A percentile compares a stretch with the other conserved stretches of the same genome.
phyloP scores from a whole-genome alignment of 2,888 invertebrate species.

The Choristoneura rosaceana region DNA sequence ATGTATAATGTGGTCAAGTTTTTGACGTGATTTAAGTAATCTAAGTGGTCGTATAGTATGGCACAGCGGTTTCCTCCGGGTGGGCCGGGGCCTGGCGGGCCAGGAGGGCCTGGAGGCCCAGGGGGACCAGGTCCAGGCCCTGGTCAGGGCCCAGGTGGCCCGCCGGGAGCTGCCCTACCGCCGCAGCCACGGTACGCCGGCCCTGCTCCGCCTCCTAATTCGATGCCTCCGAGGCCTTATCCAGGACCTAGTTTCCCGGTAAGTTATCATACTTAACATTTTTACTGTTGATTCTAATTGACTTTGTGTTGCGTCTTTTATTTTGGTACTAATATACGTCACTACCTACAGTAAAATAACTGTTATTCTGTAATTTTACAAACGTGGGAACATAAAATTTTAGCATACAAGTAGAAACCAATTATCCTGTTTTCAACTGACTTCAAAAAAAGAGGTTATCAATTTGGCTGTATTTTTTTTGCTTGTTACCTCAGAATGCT shows the following conservation, averaged over 20 bases:
- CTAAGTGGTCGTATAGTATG: conserved; percentile 53
- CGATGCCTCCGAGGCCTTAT: conserved; percentile 89
- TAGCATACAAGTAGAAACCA: no score
- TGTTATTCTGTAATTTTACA: no score
- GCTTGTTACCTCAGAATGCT: no score
- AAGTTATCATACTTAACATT: conserved; percentile 57
- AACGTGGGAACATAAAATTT: no score
- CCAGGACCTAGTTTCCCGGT: conserved; percentile 92
- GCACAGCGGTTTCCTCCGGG: conserved; percentile 73
- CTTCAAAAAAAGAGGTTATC: no score
- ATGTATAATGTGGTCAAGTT: conserved; percentile 32
- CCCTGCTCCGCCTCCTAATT: conserved; percentile 86
- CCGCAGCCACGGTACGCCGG: conserved; percentile 73
- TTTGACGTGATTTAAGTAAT: conserved; percentile 12
- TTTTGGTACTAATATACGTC: no score
- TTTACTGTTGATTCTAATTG: no score
- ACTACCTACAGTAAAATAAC: no score
- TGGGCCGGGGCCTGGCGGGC: conserved; percentile 53
- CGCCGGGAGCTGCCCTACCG: conserved; percentile 81
- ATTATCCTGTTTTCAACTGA: no score
- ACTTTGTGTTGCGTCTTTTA: no score
- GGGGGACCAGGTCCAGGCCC: conserved; percentile 49
- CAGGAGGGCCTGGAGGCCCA: conserved; percentile 40
- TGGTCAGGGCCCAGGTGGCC: conserved; percentile 46
- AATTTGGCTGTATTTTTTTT: no score